Base-by-base conservation (phyloP, 2,797 vertebrate genomes). In the Dipus sagitta region DNA sequence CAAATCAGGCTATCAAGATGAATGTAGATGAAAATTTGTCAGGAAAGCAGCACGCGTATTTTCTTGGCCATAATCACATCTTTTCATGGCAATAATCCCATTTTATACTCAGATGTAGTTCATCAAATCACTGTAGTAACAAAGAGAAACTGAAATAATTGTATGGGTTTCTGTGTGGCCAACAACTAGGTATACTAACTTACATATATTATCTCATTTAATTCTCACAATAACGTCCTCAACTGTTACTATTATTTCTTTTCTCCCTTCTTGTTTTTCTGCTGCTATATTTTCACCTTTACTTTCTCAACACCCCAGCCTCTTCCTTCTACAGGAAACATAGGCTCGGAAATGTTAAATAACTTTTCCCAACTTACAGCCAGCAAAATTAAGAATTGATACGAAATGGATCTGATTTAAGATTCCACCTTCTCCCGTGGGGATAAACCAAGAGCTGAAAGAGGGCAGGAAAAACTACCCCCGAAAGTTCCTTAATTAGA, bases 21-120 rank as follows among this genome's bases (percentile, higher is more conserved):
- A 94, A 78, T 34, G 10, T n/a, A 47, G 89, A 70, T 91, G 87
- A 86, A 75, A 64, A 75, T 34, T 18, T 87, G 64, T 90, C 72
- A n/a, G 72, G 67, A 92, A 2, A 86, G n/a, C 90, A 70, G 18
- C 6, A 72, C 38, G 3, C 64, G 47, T 88, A 58, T 90, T 93
- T 94, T 88, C 67, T 30, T 34, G 68, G 62, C 18, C 71, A 67
- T 67, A 52, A 84, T 32, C 30, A 26, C 85, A 62, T 90, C 64
- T 90, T 93, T 94, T 88, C 64, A 26, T 28, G 68, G 62, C 21
- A 78, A 67, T 67, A 52, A 84, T 30, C 30, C 30, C 87, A 7
- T 64, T 26, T 84, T 84, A 17, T 86, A 13, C 18, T 62, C 34
- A 70, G 58, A 14, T 6, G 24, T 18, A n/a, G 18, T 71, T 42